Evolutionary conservation across 23 tunicate species (phyloP).

Genomic region (Oikopleura albicans): DNA sequence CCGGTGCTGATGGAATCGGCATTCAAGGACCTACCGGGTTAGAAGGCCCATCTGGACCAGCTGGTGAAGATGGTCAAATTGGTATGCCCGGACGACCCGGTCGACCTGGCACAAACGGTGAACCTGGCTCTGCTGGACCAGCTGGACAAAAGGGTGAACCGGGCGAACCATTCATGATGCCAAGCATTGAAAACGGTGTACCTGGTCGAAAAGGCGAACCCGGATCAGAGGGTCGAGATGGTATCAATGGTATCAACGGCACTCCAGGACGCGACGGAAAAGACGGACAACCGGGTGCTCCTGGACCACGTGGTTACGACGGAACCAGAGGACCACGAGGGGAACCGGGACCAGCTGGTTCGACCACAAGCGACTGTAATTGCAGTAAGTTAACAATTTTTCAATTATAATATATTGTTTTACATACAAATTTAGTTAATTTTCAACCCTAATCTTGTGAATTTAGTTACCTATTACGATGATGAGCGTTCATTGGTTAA

Average conservation of each 20-base stretch:
- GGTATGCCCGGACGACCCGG: background rate
- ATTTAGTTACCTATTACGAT: background rate
- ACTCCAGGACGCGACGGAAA: background rate
- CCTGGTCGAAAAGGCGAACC: background rate
- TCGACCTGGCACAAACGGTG: background rate
- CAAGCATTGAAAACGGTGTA: background rate
- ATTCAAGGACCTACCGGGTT: background rate
- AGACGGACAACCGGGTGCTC: background rate
- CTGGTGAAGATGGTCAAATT: background rate
- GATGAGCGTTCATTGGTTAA: background rate
- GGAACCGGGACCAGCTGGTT: background rate
- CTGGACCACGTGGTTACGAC: background rate
- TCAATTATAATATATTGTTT: background rate
- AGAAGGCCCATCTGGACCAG: background rate
- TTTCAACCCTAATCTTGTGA: background rate
- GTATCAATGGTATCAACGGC: background rate
- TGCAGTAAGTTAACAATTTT: constrained; percentile 2
- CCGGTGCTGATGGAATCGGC: background rate
- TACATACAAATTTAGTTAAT: background rate
- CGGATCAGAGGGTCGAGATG: background rate
- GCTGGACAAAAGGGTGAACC: background rate
- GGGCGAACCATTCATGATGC: background rate
- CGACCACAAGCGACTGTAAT: background rate
- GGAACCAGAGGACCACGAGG: background rate
- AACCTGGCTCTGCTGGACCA: background rate